Evolutionary conservation across 2,113 vertebrate species (phyloP), one percentile per base, ranked within the genome.

Genomic region (Actenoides lindsayi): DNA sequence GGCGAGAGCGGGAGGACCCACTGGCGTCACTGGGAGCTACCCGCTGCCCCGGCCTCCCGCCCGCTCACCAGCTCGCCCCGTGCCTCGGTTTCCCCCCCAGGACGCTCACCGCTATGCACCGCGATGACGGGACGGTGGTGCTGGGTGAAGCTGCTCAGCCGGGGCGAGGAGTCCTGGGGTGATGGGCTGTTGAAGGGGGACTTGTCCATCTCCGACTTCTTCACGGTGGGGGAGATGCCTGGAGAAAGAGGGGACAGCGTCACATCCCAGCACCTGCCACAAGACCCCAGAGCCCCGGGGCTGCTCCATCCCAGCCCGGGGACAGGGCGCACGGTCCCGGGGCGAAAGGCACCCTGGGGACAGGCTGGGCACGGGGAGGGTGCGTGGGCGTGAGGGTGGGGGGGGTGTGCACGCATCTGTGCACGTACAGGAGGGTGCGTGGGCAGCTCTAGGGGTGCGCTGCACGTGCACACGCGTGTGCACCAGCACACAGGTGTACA

Each of bases 81-180:
- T 24, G 70, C 87, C 80, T 90, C 3, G 0, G 62, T 54, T 74
- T 78, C 62, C 75, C 41, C 0, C 8, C 20, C 25, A 3, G 67
- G 42, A 57, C 62, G 87, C 99, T 98, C 95, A 99, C 99, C 99
- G 60, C 99, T 99, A 98, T 99, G 99, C 96, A 99, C 99, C 10
- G 99, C 99, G 21, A 99, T 99, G 98, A 99, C 99, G 0, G 99
- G 99, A 97, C 99, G 98, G 98, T 99, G 99, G 97, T 99, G 99
- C 97, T 99, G 99, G 2, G 99, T 99, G 97, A 99, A 99, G 97
- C 99, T 99, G 91, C 98, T 98, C 93, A 99, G 98, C 69, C 99
- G 98, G 27, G 99, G 99, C 0, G 99, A 99, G 92, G 98, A 98
- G 93, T 99, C 99, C 98, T 99, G 99, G 78, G 99, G 99, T 7